phyloP scores from a whole-genome alignment of 2,797 vertebrate genomes.

The Streptopelia turtur region DNA sequence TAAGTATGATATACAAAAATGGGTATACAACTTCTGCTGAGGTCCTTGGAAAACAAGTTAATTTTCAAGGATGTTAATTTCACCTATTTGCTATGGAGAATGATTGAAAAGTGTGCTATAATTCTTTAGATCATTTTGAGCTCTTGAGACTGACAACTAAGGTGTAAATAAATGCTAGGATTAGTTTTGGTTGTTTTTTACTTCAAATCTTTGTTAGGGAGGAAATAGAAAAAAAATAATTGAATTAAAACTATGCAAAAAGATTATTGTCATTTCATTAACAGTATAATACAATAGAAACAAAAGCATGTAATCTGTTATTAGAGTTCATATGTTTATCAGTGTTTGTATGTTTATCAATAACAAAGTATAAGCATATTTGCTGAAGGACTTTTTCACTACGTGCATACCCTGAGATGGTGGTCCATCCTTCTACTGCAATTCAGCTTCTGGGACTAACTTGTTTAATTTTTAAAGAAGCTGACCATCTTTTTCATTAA shows the following conservation, averaged over 20 bases:
- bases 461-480: background rate
- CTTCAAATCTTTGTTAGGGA: background rate
- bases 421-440: background rate
- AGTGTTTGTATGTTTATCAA: background rate
- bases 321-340: background rate
- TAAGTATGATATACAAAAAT: background rate
- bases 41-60: background rate
- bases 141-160: background rate
- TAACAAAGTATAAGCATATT: background rate
- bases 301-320: background rate
- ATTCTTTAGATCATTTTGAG: background rate
- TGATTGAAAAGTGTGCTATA: background rate
- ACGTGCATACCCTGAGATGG: background rate
- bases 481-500: background rate
- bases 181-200: background rate
- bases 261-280: background rate
- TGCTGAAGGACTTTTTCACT: background rate
- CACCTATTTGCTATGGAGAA: background rate
- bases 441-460: background rate
- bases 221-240: background rate
- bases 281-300: background rate
- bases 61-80: background rate
- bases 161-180: background rate
- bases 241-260: background rate
- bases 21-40: background rate